Evolutionary conservation across 2,888 invertebrate genomes (phyloP).

Genomic region (Sesia apiformis): DNA sequence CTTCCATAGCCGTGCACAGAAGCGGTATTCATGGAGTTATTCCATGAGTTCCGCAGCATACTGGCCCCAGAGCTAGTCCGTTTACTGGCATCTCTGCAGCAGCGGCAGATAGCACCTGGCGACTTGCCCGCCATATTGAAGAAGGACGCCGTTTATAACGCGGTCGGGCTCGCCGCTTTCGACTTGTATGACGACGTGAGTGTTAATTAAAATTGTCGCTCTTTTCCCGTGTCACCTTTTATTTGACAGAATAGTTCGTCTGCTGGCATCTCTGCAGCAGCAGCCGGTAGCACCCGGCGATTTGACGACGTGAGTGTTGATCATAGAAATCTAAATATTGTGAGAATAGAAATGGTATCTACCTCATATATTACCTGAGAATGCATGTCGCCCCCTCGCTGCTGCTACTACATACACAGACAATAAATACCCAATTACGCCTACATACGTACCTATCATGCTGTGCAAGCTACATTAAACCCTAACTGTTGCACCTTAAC

Average conservation of each 20-base stretch:
- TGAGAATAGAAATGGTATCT: too few relatives aligned
- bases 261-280: slow-evolving; percentile 81
- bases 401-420: too few relatives aligned
- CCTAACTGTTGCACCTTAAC: too few relatives aligned
- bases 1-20: slow-evolving; percentile 86
- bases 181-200: slow-evolving; percentile 91
- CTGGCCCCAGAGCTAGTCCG: slow-evolving; percentile 84
- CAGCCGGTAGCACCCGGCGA: slow-evolving; percentile 82
- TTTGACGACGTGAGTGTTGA: slow-evolving; percentile 77
- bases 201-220: too few relatives aligned
- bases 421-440: too few relatives aligned
- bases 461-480: too few relatives aligned
- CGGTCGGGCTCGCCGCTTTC: slow-evolving; percentile 90
- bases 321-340: background rate
- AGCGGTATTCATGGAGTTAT: slow-evolving; percentile 86
- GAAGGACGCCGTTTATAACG: slow-evolving; percentile 96
- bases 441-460: too few relatives aligned
- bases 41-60: slow-evolving; percentile 83
- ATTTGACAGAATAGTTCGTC: too few relatives aligned
- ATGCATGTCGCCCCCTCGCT: too few relatives aligned
- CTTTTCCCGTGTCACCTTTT: background rate
- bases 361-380: too few relatives aligned
- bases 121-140: slow-evolving; percentile 86
- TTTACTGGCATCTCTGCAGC: slow-evolving; percentile 80
- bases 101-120: slow-evolving; percentile 79